A percentile compares a stretch with the other conserved stretches of the same genome.
Conservation (phyloP, 2,888 invertebrate species). For the Patella caerulea region DNA sequence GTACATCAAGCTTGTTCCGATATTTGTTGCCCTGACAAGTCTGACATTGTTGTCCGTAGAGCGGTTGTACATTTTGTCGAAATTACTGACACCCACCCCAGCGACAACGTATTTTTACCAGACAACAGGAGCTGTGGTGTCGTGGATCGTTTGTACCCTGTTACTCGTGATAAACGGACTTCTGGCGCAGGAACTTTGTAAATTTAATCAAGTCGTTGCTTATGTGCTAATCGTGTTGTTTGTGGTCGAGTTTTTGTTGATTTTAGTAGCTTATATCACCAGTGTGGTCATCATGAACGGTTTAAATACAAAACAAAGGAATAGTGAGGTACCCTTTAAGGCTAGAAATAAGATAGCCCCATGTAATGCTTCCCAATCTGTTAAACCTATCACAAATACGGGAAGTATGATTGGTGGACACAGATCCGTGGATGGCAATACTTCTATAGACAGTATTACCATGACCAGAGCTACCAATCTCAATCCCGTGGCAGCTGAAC, state of each 20-base stretch:
- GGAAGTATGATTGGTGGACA: too few relatives aligned
- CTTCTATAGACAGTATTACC: too few relatives aligned
- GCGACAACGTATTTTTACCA: neutral
- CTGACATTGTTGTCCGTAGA: slow-evolving; percentile 4
- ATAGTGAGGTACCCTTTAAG: too few relatives aligned
- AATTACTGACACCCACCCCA: neutral
- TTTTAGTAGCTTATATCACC: neutral
- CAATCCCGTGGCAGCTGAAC: too few relatives aligned
- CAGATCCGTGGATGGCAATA: too few relatives aligned
- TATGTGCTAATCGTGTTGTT: neutral
- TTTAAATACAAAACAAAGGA: neutral
- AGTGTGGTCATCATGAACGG: slow-evolving; percentile 5
- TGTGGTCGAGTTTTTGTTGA: slow-evolving; percentile 11
- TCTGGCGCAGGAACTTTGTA: neutral
- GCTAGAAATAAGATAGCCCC: too few relatives aligned
- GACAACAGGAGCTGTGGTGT: neutral
- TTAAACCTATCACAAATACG: too few relatives aligned
- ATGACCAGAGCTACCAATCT: too few relatives aligned
- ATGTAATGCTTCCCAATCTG: too few relatives aligned
- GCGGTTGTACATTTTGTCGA: slow-evolving; percentile 12
- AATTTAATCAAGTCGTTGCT: neutral
- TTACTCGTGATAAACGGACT: neutral
- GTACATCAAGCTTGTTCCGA: slow-evolving; percentile 11
- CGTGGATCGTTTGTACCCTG: neutral
- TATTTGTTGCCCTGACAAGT: slow-evolving; percentile 12